These are phyloP conservation scores for Gobio gobio DNA, from an alignment of 2,113 vertebrate genomes.

Conservation along the genomic window DNA sequence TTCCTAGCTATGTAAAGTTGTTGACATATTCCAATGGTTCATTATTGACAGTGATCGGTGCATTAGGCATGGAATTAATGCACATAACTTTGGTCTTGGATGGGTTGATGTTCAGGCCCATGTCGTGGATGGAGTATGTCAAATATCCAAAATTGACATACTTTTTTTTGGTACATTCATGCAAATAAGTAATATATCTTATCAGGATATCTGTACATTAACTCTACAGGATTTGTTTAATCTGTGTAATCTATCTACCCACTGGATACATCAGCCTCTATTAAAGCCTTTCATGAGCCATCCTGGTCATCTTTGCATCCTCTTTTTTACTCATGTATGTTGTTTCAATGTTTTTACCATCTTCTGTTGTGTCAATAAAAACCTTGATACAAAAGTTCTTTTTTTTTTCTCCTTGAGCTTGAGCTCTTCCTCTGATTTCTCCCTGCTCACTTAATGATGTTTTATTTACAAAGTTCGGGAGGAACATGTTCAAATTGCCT, in stretches of 20 bases:
- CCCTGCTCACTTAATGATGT: background rate
- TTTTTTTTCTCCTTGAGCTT: background rate
- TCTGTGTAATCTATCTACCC: background rate
- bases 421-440: background rate
- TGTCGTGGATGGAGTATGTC: background rate
- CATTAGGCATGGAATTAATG: background rate
- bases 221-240: background rate
- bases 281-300: background rate
- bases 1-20: background rate
- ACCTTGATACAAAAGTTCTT: background rate
- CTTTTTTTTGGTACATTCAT: background rate
- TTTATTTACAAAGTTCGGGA: no score
- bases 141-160: background rate
- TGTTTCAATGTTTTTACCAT: background rate
- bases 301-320: background rate
- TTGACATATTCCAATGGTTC: background rate
- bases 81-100: background rate
- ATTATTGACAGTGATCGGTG: background rate
- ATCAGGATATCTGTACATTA: background rate
- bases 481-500: no score
- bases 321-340: background rate
- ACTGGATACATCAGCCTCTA: background rate
- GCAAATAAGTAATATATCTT: background rate
- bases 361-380: background rate
- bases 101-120: background rate